Evolutionary conservation across 2,797 vertebrate genomes (phyloP), one percentile per base, ranked within the genome.

Genomic region (Hafferia zeledoni): DNA sequence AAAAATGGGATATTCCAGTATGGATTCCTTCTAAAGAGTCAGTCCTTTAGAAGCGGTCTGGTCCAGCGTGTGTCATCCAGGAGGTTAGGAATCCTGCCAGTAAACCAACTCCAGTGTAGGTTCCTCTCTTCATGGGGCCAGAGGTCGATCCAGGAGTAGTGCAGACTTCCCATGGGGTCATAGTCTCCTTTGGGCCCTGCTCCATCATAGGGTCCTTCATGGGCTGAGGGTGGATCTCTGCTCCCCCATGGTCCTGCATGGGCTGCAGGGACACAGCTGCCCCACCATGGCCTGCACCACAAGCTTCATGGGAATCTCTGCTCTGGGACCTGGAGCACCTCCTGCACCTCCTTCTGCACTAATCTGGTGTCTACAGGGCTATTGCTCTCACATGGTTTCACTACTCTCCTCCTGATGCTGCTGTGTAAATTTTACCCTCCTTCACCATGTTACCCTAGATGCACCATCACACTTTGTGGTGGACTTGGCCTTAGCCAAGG

Each of bases 121-220:
- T 8, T 63, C 5, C 3, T 28, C 22, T 35, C 35, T 50, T 14
- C 4, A 8, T 0, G 9, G 11, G 19, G 13, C 6, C 5, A 23
- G 27, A 28, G 35, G 5, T 24, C 1, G 18, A 56, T 28, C 4
- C 16, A n/a, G 76, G 28, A 39, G 28, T 17, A 64, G 4, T 6
- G 1, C 0, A 4, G 31, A 11, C 0, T 1, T 44, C 3, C 17
- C 1, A 1, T 3, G 13, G 55, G 15, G 2, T 39, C 59, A 13
- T 23, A 67, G 27, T 8, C 46, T 47, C 39, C 52, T 53, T 2
- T 23, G 22, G 31, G 14, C 3, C 8, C 30, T 70, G 19, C 44
- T 17, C 37, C n/a, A 30, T 2, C 3, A 6, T 15, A 39, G 16
- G 35, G 30, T 30, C 24, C 39, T 27, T 3, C 55, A 44, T 3